Evolutionary conservation across 2,888 invertebrate genomes (phyloP), one percentile per base, ranked within the genome.

Genomic region (Metellina segmentata): DNA sequence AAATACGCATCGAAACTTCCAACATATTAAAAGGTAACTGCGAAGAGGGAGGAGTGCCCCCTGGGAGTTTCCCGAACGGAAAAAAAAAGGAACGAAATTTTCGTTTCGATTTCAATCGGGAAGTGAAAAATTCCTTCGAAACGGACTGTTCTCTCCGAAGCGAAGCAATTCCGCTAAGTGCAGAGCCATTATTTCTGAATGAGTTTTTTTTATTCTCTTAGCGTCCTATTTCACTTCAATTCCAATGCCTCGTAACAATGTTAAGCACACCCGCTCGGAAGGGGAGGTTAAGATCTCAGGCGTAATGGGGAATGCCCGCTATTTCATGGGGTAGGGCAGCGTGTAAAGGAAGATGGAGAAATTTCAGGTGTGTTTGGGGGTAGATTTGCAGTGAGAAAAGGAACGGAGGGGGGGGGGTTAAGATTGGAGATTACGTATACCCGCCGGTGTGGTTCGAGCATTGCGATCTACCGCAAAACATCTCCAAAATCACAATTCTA

Each of bases 81-180:
- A 71, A 52, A 72, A 4, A 53, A 75, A 74, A 61, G 7, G 61
- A 9, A 61, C 11, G 61, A 61, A 19, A 19, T 70, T 48, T 77
- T 85, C 82, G 77, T 74, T 89, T 89, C 89, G 81, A 89, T 89
- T 89, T 89, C 89, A 89, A 89, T 89, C 77, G 89, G 16, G 52
- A 71, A 82, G 77, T 61, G 81, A 82, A 89, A 82, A 89, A 77
- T 89, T 74, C 72, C 53, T 53, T 52, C 61, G 75, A 82, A 81
- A 72, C 61, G 72, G 49, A 81, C 81, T 81, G 19, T n/a, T n/a
- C 75, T 78, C 8, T 77, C n/a, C 81, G 51, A 49, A 81, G 70
- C 49, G 89, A 70, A 81, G 82, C 82, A 89, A 89, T 89, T 89
- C 49, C 34, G 82, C 77, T 82, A 89, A 89, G 89, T 89, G 89